These are phyloP conservation scores for Apostichopus californicus DNA, from an alignment of 35 echinoderm and acorn worm species.

Conservation along the genomic window DNA sequence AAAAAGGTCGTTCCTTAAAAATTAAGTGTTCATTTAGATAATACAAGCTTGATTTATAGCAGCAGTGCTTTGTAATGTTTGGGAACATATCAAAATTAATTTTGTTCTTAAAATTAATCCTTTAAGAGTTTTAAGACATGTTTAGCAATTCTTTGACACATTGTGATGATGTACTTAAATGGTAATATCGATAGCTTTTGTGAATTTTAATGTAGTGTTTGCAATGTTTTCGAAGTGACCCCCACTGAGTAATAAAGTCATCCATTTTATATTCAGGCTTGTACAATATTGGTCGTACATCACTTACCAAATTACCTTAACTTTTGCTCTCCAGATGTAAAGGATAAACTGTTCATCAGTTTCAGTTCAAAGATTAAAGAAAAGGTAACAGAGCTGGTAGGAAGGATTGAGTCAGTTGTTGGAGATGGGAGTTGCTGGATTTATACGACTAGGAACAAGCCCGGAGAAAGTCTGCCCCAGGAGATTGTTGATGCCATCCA, in stretches of 20 bases:
- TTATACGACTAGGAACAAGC: background rate
- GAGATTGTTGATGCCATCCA: constrained; percentile 14
- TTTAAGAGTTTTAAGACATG: background rate
- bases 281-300: background rate
- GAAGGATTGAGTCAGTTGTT: background rate
- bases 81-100: no score
- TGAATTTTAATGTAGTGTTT: no score
- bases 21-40: no score
- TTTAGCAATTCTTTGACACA: background rate
- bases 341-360: constrained; percentile 49
- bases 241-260: background rate
- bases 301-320: background rate
- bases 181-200: background rate
- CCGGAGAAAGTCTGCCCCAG: background rate
- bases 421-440: constrained; percentile 40
- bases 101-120: no score
- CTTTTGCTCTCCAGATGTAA: background rate
- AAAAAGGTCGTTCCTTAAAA: no score
- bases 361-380: constrained; percentile 1
- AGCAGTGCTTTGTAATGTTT: no score
- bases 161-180: background rate
- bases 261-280: background rate
- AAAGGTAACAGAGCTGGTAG: background rate
- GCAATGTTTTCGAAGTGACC: background rate
- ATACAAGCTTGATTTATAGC: no score